These are phyloP conservation scores for Drosophila lutescens DNA, from an alignment of 2,888 invertebrate species.

Conservation along the genomic window DNA sequence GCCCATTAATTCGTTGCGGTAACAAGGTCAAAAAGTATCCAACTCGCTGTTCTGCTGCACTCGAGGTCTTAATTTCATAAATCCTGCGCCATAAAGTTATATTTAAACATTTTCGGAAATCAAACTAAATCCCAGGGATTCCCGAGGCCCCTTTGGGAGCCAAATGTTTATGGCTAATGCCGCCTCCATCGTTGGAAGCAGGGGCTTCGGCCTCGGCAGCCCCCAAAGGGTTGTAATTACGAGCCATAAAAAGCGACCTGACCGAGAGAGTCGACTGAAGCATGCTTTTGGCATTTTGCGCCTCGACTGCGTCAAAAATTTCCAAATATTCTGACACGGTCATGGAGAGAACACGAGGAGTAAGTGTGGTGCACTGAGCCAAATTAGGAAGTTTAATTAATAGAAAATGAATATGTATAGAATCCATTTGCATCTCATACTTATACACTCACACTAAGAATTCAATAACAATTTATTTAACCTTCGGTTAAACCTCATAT, in stretches of 20 bases:
- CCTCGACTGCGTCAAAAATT: constrained; percentile 45
- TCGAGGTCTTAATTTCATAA: constrained; percentile 31
- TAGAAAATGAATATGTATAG: too few relatives aligned
- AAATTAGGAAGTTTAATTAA: background rate
- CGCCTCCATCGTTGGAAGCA: background rate
- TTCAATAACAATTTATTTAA: too few relatives aligned
- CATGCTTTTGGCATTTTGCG: constrained; percentile 48
- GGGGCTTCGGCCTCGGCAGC: constrained; percentile 26
- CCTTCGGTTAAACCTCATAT: too few relatives aligned
- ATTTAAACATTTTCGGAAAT: constrained; percentile 65
- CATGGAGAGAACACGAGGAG: constrained; percentile 21
- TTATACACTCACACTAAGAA: too few relatives aligned
- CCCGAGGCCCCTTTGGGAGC: constrained; percentile 45
- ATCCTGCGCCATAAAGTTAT: constrained; percentile 54
- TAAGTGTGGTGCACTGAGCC: constrained; percentile 12
- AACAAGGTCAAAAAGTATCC: constrained; percentile 20
- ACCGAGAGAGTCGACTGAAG: constrained; percentile 28
- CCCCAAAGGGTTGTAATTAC: constrained; percentile 71
- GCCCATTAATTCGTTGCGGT: constrained; percentile 69
- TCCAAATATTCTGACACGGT: constrained; percentile 41
- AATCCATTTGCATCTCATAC: too few relatives aligned
- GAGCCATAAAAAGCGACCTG: constrained; percentile 57
- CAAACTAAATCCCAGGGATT: constrained; percentile 64
- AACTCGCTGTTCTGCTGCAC: constrained; percentile 26
- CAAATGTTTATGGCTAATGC: constrained; percentile 49